Evolutionary conservation across 1,140 invertebrate genomes (phyloP).

Genomic region (Matsumurasca onukii): DNA sequence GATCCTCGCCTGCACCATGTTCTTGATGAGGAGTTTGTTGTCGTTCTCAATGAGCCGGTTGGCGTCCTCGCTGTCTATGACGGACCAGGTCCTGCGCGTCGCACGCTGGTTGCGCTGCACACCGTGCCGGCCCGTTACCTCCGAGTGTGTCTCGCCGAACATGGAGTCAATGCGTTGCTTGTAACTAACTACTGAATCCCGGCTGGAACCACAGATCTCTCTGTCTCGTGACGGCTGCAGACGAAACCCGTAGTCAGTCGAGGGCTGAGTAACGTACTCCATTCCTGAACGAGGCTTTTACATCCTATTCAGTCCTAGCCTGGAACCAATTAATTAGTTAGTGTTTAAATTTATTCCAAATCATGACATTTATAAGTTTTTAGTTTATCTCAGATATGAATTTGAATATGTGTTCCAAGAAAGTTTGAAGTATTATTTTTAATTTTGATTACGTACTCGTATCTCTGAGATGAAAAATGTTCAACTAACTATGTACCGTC

Average conservation of each 20-base stretch:
- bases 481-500: too few species aligned
- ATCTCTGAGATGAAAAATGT: not conserved
- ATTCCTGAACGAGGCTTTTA: not conserved
- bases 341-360: not conserved
- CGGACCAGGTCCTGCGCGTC: not conserved
- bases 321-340: too few species aligned
- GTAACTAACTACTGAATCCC: constrained; percentile 56
- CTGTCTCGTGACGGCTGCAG: constrained; percentile 52
- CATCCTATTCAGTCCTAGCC: not conserved
- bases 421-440: not conserved
- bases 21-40: constrained; percentile 51
- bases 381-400: not conserved
- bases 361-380: not conserved
- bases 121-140: constrained; percentile 26
- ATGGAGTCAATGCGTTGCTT: constrained; percentile 82
- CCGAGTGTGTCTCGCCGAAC: constrained; percentile 65
- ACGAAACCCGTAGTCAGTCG: constrained; percentile 45
- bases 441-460: not conserved
- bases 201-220: constrained; percentile 56
- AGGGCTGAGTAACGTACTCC: constrained; percentile 13
- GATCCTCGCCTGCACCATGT: constrained; percentile 79
- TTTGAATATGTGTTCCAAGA: not conserved
- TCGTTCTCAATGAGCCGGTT: constrained; percentile 13
- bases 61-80: constrained; percentile 19
- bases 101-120: not conserved